Base-by-base conservation (phyloP, 2,888 invertebrate genomes). In the Dusona sp. region DNA sequence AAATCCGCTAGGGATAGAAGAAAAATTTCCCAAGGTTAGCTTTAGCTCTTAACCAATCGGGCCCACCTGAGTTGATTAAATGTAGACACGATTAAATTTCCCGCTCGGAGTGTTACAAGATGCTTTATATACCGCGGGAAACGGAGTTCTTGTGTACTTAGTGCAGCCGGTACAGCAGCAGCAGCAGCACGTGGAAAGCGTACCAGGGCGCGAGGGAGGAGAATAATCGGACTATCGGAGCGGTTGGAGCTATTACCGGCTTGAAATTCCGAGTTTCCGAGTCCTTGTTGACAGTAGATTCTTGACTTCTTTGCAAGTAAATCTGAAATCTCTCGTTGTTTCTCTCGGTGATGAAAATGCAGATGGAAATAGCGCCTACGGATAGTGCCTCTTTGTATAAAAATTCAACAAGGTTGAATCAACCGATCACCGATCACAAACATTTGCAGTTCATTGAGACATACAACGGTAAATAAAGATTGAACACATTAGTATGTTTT, bases 321-420 rank as follows among this genome's bases (percentile, higher is more conserved):
- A 61, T 61, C 3, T 13, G 2, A 29, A 29, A 4, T 0, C 0
- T 4, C 3, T 61, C 29, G 57, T 61, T 3, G 22, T 61, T 29
- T 16, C 13, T 22, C 3, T 25, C 57, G 29, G 57, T 22, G 3
- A 61, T 61, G 57, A 29, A 75, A 33, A 82, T 72, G 79, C 70
- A 75, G 13, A 84, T 70, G 22, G 84, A 87, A 79, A 87, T 84
- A 48, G 68, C 54, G 3, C 84, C 86, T 0, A 84, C 86, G 36
- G 84, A 87, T 64, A 94, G 94, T 88, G 93, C 94, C 2, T 93
- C 93, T 64, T 89, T 92, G 42, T 94, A 94, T 79, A 91, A 94
- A 83, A 93, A 93, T 86, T 90, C 93, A 87, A 89, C 91, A 36
- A 87, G 90, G 0, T 88, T 89, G 3, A 91, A 92, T 77, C 90